Evolutionary conservation across 2,797 vertebrate species (phyloP).

Genomic region (Catamblyrhynchus diadema): DNA sequence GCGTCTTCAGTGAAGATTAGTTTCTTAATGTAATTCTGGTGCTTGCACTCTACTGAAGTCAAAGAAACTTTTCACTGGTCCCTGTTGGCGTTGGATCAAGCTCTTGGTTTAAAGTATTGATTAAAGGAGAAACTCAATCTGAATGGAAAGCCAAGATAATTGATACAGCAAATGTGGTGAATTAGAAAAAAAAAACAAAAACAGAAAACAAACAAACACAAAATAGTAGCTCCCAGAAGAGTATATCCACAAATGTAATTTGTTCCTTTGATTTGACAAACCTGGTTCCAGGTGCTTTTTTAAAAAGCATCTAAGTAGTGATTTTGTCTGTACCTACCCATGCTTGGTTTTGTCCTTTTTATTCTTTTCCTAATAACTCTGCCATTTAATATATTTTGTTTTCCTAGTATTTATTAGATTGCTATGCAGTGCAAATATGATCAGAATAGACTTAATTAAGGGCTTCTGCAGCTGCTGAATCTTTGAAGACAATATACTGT

Average conservation of each 20-base stretch:
- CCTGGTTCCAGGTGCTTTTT: neutral
- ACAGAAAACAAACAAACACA: neutral
- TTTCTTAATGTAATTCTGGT: neutral
- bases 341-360: neutral
- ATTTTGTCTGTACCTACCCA: neutral
- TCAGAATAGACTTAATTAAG: neutral
- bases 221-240: neutral
- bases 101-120: slow-evolving; percentile 47
- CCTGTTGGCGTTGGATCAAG: slow-evolving; percentile 30
- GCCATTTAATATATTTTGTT: neutral
- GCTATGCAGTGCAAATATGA: neutral
- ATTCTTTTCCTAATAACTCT: neutral
- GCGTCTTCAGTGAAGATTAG: neutral
- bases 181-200: neutral
- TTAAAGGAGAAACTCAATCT: slow-evolving; percentile 37
- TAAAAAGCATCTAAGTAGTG: neutral
- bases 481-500: neutral
- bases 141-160: slow-evolving; percentile 36
- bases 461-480: neutral
- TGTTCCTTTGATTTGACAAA: neutral
- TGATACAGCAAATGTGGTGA: neutral
- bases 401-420: neutral
- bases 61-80: slow-evolving; percentile 34
- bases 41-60: neutral
- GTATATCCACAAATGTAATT: neutral